Conservation (phyloP, 2,113 vertebrate species). For the Siphamia tubifer region DNA sequence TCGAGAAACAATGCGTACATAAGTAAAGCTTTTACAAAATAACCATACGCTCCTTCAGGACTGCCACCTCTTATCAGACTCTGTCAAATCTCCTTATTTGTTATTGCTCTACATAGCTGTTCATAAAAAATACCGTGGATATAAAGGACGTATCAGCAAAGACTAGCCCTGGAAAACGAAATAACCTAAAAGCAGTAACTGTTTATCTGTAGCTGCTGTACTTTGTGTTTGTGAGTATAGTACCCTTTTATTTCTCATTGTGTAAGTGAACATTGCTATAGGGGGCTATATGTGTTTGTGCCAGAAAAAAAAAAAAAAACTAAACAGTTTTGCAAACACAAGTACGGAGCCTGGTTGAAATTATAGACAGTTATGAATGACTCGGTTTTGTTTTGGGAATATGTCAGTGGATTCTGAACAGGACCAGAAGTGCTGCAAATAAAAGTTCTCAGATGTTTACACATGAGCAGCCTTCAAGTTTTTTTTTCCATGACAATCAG, state of each 20-base stretch:
- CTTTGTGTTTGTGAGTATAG: conserved; percentile 55
- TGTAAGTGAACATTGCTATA: conserved; percentile 41
- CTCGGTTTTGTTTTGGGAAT: conserved; percentile 35
- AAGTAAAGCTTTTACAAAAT: conserved; percentile 15
- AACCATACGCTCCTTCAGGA: conserved; percentile 26
- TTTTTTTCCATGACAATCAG: neutral
- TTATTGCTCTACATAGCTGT: conserved; percentile 16
- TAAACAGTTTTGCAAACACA: conserved; percentile 1
- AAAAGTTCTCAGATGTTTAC: conserved; percentile 59
- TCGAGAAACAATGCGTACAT: neutral
- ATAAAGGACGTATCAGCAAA: conserved; percentile 18
- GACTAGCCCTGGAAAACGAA: conserved; percentile 11
- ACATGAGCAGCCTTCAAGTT: neutral
- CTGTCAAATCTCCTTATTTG: neutral
- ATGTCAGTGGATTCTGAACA: conserved; percentile 34
- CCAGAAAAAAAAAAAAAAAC: conserved; percentile 18
- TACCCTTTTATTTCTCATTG: conserved; percentile 42
- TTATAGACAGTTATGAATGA: conserved; percentile 42
- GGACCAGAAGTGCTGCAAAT: conserved; percentile 61
- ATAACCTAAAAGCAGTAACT: conserved; percentile 21
- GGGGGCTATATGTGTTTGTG: conserved; percentile 13
- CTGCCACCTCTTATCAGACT: conserved; percentile 20
- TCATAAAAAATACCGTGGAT: conserved; percentile 22
- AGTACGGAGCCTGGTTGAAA: conserved; percentile 7
- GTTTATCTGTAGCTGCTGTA: conserved; percentile 46